A percentile compares a stretch with the other conserved stretches of the same genome.
phyloP scores from a whole-genome alignment of 2,888 invertebrate species.

The Phrixothrix hirtus region DNA sequence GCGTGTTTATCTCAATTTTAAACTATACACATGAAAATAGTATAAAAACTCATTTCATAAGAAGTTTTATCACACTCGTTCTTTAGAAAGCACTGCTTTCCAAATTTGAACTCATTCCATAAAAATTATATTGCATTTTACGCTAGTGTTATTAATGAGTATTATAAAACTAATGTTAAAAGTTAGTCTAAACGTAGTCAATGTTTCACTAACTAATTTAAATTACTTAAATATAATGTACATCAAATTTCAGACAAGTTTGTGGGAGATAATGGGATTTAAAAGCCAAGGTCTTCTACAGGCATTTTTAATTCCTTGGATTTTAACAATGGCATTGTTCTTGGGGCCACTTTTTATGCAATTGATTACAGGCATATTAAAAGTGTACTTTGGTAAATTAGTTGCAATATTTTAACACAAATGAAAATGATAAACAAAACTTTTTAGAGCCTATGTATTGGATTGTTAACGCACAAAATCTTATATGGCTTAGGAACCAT shows the following conservation, averaged over 20 bases:
- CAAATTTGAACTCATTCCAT: not conserved
- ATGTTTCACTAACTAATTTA: too few species aligned
- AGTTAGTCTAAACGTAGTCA: slow-evolving; percentile 5
- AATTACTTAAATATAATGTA: too few species aligned
- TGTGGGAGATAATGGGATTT: slow-evolving; percentile 76
- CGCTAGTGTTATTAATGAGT: not conserved
- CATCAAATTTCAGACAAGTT: slow-evolving; percentile 63
- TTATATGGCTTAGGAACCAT: slow-evolving; percentile 87
- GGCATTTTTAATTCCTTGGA: slow-evolving; percentile 73
- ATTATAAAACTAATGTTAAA: not conserved
- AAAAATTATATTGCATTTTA: not conserved
- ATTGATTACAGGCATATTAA: slow-evolving; percentile 68
- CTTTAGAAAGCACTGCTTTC: too few species aligned
- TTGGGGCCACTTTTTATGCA: slow-evolving; percentile 82
- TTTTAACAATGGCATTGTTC: slow-evolving; percentile 79
- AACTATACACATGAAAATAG: too few species aligned
- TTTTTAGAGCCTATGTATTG: slow-evolving; percentile 57
- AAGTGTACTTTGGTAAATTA: slow-evolving; percentile 67
- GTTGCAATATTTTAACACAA: too few species aligned
- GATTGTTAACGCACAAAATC: slow-evolving; percentile 70
- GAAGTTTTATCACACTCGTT: too few species aligned
- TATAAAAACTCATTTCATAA: slow-evolving; percentile 70
- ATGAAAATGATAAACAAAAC: too few species aligned
- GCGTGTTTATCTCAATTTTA: too few species aligned
- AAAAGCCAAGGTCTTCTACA: slow-evolving; percentile 72